These are phyloP conservation scores for Panopea generosa DNA, from an alignment of 2,888 invertebrate species.

Conservation along the genomic window DNA sequence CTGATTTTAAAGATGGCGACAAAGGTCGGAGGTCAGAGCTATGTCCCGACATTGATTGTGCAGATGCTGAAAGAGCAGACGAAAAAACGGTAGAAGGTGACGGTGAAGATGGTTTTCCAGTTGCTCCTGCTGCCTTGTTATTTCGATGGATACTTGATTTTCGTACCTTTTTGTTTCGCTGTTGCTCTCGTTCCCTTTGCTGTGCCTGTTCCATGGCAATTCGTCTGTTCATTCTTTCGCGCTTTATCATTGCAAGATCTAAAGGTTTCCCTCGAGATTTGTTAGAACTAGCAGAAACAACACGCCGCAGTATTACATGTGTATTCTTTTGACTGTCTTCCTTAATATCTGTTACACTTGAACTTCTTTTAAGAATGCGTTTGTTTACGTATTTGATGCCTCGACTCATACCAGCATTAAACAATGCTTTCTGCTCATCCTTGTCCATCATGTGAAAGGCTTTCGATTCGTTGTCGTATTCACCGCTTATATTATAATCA, in stretches of 20 bases:
- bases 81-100: constrained; percentile 10
- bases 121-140: not conserved
- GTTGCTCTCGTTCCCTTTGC: constrained; percentile 43
- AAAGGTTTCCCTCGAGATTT: constrained; percentile 57
- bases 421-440: constrained; percentile 62
- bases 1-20: constrained; percentile 37
- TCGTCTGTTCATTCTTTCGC: constrained; percentile 51
- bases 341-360: constrained; percentile 57
- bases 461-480: constrained; percentile 61
- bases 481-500: constrained; percentile 37
- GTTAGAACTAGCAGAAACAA: constrained; percentile 59
- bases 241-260: constrained; percentile 68
- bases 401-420: constrained; percentile 41
- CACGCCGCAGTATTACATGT: constrained; percentile 8
- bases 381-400: constrained; percentile 57
- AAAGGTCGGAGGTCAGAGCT: constrained; percentile 53
- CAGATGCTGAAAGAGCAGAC: constrained; percentile 13
- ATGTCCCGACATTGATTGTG: constrained; percentile 26
- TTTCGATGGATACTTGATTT: not conserved
- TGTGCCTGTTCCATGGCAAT: constrained; percentile 49
- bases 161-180: constrained; percentile 18
- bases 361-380: constrained; percentile 59
- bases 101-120: constrained; percentile 23
- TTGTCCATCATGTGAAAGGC: constrained; percentile 63
- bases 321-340: not conserved